A percentile compares a stretch with the other conserved stretches of the same genome.
phyloP scores from a whole-genome alignment of 2,797 vertebrate species.

The Gymnothorax javanicus region DNA sequence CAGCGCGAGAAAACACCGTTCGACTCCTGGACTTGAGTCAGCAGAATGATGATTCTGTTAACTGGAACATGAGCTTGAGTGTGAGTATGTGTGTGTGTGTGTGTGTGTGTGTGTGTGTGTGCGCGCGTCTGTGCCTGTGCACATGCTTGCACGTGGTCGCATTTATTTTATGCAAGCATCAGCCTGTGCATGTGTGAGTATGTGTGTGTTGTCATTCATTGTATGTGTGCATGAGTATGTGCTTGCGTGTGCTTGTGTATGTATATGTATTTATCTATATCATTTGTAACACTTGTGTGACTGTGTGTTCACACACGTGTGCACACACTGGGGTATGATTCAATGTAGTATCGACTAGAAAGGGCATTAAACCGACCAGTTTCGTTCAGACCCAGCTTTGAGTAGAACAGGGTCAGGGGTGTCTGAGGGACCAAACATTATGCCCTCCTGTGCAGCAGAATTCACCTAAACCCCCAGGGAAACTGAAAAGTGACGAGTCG shows the following conservation, averaged over 20 bases:
- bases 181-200: no score
- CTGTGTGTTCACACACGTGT: constrained; percentile 12
- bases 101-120: constrained; percentile 13
- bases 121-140: not conserved
- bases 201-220: no score
- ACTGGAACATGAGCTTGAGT: constrained; percentile 1
- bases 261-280: no score
- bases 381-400: constrained; percentile 12
- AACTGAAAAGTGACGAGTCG: not conserved
- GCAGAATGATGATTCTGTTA: constrained; percentile 28
- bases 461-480: not conserved
- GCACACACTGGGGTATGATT: no score
- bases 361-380: constrained; percentile 30
- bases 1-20: constrained; percentile 15
- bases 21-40: constrained; percentile 38
- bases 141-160: constrained; percentile 22
- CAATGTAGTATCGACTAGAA: not conserved
- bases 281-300: not conserved
- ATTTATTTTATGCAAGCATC: no score
- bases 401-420: constrained; percentile 30
- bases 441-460: constrained; percentile 24
- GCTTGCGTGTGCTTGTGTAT: no score
- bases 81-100: not conserved
- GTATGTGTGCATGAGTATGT: no score
- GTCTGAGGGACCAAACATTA: not conserved